These are phyloP conservation scores for Alligator sinensis DNA, from an alignment of 2,113 vertebrate species.

Conservation along the genomic window DNA sequence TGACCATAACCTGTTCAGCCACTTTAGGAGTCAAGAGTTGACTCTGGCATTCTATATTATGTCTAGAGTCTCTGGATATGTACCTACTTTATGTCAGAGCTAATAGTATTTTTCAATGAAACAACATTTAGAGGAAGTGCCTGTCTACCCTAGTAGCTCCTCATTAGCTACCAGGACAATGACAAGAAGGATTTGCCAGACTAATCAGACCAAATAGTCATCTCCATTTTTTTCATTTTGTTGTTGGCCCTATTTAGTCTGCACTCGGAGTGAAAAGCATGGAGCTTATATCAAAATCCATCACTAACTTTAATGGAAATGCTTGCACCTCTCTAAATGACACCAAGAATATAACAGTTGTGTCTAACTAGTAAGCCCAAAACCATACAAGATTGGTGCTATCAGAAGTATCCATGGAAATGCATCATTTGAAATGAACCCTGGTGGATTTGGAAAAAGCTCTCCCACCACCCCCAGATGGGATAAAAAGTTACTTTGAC, in stretches of 20 bases:
- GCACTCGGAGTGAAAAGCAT: neutral
- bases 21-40: neutral
- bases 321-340: neutral
- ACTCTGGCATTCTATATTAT: neutral
- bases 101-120: neutral
- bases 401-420: neutral
- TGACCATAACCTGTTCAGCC: neutral
- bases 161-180: neutral
- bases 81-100: neutral
- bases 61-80: neutral
- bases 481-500: neutral
- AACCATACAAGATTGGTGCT: neutral
- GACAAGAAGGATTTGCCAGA: neutral
- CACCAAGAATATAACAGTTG: neutral
- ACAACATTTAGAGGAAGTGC: neutral
- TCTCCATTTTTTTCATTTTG: neutral
- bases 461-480: neutral
- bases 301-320: neutral
- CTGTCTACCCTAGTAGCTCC: neutral
- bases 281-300: rapidly evolving
- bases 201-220: neutral
- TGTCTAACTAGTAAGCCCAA: neutral
- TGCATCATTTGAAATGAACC: neutral
- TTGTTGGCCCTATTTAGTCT: neutral
- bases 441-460: neutral